A percentile compares a stretch with the other conserved stretches of the same genome.
Evolutionary conservation across 2,797 vertebrate genomes (phyloP).

Genomic region (Euthynnus affinis): DNA sequence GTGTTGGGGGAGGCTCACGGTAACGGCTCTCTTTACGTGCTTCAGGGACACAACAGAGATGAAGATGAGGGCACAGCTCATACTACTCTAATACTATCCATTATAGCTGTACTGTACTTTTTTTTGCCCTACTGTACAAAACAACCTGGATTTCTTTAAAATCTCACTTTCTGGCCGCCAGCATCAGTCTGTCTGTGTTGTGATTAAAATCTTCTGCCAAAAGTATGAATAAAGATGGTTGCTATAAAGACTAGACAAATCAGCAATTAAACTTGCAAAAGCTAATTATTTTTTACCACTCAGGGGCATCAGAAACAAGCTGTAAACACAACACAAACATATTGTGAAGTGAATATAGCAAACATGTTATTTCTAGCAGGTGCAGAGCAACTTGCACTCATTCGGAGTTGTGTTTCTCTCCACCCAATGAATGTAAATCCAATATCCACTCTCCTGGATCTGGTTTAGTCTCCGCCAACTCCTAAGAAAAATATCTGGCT

Average conservation of each 20-base stretch:
- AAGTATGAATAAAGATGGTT: background rate
- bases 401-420: no score
- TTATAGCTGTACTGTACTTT: no score
- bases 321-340: no score
- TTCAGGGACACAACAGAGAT: slow-evolving; percentile 62
- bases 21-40: slow-evolving; percentile 96
- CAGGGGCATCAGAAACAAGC: background rate
- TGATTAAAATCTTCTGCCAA: background rate
- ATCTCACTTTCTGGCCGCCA: background rate
- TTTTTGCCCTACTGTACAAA: background rate
- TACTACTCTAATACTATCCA: accelerated
- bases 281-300: background rate
- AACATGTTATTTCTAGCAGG: no score
- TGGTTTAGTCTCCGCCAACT: no score
- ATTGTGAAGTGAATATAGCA: no score
- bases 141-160: background rate
- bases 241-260: background rate
- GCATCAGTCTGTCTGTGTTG: background rate
- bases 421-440: no score
- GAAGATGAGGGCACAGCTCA: background rate
- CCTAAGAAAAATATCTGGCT: no score
- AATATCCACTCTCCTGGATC: no score
- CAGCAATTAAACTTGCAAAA: background rate
- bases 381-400: no score
- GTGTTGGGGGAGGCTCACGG: slow-evolving; percentile 96